Percentiles rank a stretch among this genome's conserved stretches.
Evolutionary conservation across 2,113 vertebrate species (phyloP).

Genomic region (Agelaius tricolor): DNA sequence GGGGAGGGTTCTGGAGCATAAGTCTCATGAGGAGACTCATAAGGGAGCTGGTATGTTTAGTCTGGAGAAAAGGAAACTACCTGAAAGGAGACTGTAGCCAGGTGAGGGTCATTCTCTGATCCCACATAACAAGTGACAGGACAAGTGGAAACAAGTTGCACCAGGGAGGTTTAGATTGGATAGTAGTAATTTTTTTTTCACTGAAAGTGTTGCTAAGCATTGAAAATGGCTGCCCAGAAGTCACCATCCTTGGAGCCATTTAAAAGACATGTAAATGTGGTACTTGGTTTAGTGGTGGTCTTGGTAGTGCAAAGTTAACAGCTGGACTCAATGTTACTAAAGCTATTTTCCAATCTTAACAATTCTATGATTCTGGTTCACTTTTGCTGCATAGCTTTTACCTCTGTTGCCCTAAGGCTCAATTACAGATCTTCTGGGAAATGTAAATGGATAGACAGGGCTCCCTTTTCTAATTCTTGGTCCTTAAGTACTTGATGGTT

Average conservation of each 20-base stretch:
- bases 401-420: not conserved
- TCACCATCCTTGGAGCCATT: not conserved
- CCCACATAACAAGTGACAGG: not conserved
- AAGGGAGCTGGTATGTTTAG: not conserved
- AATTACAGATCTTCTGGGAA: not conserved
- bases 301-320: not conserved
- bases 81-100: not conserved
- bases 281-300: not conserved
- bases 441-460: not conserved
- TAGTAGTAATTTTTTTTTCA: not conserved
- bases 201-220: not conserved
- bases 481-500: not conserved
- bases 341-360: not conserved
- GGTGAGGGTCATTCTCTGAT: accelerated
- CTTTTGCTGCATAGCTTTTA: not conserved
- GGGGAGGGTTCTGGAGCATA: not conserved
- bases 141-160: not conserved
- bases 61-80: not conserved
- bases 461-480: not conserved
- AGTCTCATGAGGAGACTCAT: not conserved
- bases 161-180: not conserved
- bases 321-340: not conserved
- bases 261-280: not conserved
- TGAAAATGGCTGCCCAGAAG: not conserved
- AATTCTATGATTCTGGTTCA: not conserved